Evolutionary conservation across 1,140 invertebrate genomes (phyloP).

Genomic region (Papilio dardanus): DNA sequence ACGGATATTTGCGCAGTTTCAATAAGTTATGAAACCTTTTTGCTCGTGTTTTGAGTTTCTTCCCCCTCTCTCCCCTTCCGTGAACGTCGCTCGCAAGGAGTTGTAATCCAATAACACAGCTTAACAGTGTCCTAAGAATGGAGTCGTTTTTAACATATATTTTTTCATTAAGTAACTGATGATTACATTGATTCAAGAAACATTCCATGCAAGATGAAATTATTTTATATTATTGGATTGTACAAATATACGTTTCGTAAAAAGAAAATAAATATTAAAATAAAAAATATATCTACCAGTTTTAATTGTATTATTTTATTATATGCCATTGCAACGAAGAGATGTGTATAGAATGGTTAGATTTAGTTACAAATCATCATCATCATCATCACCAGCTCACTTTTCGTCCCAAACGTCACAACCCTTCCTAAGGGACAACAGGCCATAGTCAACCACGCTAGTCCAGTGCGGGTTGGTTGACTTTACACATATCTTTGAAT

Average conservation of each 20-base stretch:
- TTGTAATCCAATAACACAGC: slow-evolving; percentile 67
- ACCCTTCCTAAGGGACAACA: too few species aligned
- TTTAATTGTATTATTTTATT: not conserved
- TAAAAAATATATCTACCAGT: not conserved
- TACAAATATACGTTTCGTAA: not conserved
- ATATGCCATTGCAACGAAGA: not conserved
- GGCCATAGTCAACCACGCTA: too few species aligned
- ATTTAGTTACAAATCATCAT: too few species aligned
- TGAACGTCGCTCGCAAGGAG: slow-evolving; percentile 47
- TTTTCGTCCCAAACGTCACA: too few species aligned
- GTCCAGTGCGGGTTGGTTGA: too few species aligned
- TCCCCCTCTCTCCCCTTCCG: not conserved
- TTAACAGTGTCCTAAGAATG: slow-evolving; percentile 45
- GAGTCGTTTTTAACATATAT: slow-evolving; percentile 10
- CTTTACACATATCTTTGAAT: too few species aligned
- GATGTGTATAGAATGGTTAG: not conserved
- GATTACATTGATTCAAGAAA: too few species aligned
- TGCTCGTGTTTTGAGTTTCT: slow-evolving; percentile 57
- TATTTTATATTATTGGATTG: too few species aligned
- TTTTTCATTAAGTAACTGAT: not conserved
- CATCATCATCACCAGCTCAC: too few species aligned
- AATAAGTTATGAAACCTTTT: slow-evolving; percentile 61
- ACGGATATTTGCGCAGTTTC: slow-evolving; percentile 37
- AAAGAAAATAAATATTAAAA: not conserved
- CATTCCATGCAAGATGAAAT: too few species aligned